Evolutionary conservation across 1,140 invertebrate genomes (phyloP), one percentile per base, ranked within the genome.

Genomic region (Pollicipes pollicipes): DNA sequence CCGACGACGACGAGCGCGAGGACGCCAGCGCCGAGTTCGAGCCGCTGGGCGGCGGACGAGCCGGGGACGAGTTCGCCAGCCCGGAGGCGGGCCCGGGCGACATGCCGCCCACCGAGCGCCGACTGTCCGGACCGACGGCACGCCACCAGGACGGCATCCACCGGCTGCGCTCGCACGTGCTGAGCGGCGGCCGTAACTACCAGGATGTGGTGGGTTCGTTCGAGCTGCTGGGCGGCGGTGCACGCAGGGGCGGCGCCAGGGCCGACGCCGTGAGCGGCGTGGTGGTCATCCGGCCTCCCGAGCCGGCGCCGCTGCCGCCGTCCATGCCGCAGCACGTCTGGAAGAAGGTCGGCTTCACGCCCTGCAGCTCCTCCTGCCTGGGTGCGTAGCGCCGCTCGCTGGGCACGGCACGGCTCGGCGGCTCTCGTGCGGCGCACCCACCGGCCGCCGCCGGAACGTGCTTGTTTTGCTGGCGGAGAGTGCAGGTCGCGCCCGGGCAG

Each of bases 301-400:
- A 72, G 17, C 29, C 32, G 4, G 71, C 3, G 73, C 70, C 8
- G 74, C 78, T 6, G 74, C 77, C 21, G 21, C 45, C 45, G 45
- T 21, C 45, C 45, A 21, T 21, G 45, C 45, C 45, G 10, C 8
- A 21, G 45, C 82, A 80, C 72, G 77, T 77, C 17, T 85, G 84
- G 83, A 76, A 79, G 68, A 77, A 78, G 16, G 76, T 77, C n/a
- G 84, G 83, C 17, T 84, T 83, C 76, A 94, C 91, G 0, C 88
- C 89, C 72, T 98, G 95, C 82, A 96, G 91, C 76, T 91, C 91
- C 0, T 93, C 91, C 67, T 98, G 95, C 80, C 84, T 97, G 3
- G 95, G 95, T 77, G 94, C 70, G 69, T 35, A 26, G 4, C 17
- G 2, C 2, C 24, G 35, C 6, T 35, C 35, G 6, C 17, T 35